phyloP scores from a whole-genome alignment of 1,140 invertebrate genomes.

The Bombus haemorrhoidalis region DNA sequence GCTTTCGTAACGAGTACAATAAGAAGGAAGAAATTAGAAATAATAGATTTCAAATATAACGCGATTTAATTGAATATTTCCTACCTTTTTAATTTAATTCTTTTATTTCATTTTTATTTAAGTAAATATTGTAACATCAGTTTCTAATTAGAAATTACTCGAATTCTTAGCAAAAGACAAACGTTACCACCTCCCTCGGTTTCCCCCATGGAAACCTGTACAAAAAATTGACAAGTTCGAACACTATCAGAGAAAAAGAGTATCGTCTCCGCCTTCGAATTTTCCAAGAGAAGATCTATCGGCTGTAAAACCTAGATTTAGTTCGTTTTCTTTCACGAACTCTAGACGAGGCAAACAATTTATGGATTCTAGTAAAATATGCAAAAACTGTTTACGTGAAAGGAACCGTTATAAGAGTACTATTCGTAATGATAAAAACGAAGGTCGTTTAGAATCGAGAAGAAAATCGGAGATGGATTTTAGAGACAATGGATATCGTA shows the following conservation, averaged over 20 bases:
- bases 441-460: neutral
- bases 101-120: neutral
- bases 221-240: neutral
- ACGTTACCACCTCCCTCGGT: slow-evolving; percentile 14
- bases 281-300: neutral
- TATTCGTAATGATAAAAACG: neutral
- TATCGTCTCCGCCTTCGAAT: no score
- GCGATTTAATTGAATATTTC: no score
- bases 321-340: slow-evolving; percentile 2
- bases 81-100: neutral
- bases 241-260: neutral
- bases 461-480: slow-evolving; percentile 26
- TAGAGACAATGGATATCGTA: neutral
- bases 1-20: neutral
- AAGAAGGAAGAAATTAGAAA: no score
- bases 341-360: neutral
- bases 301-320: slow-evolving; percentile 14
- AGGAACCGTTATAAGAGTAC: neutral
- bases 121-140: neutral
- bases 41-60: no score
- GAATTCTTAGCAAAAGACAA: slow-evolving; percentile 33
- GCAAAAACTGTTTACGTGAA: neutral
- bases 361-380: neutral
- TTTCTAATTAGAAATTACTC: neutral
- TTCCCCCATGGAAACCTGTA: neutral